Conservation (phyloP, 2,888 invertebrate species). For the Caenorhabditis afra region DNA sequence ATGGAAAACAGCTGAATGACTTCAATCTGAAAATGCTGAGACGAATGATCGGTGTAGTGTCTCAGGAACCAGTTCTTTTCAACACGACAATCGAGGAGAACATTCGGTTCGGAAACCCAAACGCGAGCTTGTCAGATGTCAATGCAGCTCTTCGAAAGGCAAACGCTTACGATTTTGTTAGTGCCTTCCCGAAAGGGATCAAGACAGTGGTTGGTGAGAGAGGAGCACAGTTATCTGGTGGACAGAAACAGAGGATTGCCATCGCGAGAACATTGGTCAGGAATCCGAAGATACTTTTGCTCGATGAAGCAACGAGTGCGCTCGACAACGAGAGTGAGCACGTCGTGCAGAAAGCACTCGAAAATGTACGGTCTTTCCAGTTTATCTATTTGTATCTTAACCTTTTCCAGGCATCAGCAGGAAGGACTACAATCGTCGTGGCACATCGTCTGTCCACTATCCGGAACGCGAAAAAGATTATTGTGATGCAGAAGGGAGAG, state of each 20-base stretch:
- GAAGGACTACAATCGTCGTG: slow-evolving; percentile 82
- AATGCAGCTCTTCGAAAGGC: slow-evolving; percentile 79
- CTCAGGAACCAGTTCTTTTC: slow-evolving; percentile 84
- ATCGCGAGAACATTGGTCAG: slow-evolving; percentile 64
- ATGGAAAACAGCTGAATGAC: slow-evolving; percentile 81
- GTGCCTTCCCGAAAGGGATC: slow-evolving; percentile 81
- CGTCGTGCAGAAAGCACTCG: slow-evolving; percentile 81
- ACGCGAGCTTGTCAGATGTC: slow-evolving; percentile 65
- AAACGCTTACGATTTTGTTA: slow-evolving; percentile 82
- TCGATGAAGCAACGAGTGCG: slow-evolving; percentile 66
- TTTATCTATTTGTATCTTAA: no score
- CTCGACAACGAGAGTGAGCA: slow-evolving; percentile 72
- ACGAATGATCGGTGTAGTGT: slow-evolving; percentile 80
- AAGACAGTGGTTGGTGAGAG: slow-evolving; percentile 81
- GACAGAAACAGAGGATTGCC: slow-evolving; percentile 80
- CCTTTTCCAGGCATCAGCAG: slow-evolving; percentile 77
- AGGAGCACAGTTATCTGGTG: slow-evolving; percentile 82
- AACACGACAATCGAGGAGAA: slow-evolving; percentile 83
- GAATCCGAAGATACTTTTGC: slow-evolving; percentile 60
- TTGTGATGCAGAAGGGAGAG: slow-evolving; percentile 81
- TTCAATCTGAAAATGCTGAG: slow-evolving; percentile 82
- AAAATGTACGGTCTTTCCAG: no score
- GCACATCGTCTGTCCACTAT: slow-evolving; percentile 83
- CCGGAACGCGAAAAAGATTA: slow-evolving; percentile 82
- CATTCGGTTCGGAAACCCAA: slow-evolving; percentile 80